Conservation (phyloP, 2,797 vertebrate genomes). For the Crocodylus rhombifer region DNA sequence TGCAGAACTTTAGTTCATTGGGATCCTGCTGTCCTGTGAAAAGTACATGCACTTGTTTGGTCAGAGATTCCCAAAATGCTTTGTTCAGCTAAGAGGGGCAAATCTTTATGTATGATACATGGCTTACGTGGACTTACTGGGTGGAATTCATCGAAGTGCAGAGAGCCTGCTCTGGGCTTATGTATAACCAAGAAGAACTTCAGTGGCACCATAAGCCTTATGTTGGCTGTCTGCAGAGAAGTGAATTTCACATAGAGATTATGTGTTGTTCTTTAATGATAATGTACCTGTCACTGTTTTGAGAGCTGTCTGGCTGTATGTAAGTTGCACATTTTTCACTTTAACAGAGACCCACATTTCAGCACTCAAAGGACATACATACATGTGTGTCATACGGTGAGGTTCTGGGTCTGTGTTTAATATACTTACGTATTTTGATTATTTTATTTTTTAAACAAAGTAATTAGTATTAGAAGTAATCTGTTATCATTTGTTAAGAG, state of each 20-base stretch:
- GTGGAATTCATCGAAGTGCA: neutral
- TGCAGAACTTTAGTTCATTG: fast-evolving
- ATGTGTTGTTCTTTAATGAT: neutral
- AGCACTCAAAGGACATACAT: neutral
- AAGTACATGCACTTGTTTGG: fast-evolving
- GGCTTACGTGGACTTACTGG: neutral
- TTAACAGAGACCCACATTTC: slow-evolving; percentile 5
- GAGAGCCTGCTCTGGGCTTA: fast-evolving
- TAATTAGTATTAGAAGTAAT: slow-evolving; percentile 22
- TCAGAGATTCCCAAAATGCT: neutral
- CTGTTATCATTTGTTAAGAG: slow-evolving; percentile 5
- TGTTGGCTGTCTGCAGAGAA: neutral
- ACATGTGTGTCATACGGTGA: neutral
- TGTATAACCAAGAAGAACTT: fast-evolving
- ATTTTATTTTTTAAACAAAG: slow-evolving; percentile 15
- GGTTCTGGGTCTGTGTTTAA: slow-evolving; percentile 1
- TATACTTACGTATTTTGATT: neutral
- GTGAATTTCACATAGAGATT: neutral
- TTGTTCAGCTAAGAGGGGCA: neutral
- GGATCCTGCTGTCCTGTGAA: neutral
- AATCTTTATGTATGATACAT: fast-evolving
- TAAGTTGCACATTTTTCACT: neutral
- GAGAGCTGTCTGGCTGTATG: neutral
- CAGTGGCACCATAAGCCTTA: neutral
- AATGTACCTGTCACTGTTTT: neutral